Evolutionary conservation across 1,140 invertebrate species (phyloP).

Genomic region (Acromyrmex heyeri): DNA sequence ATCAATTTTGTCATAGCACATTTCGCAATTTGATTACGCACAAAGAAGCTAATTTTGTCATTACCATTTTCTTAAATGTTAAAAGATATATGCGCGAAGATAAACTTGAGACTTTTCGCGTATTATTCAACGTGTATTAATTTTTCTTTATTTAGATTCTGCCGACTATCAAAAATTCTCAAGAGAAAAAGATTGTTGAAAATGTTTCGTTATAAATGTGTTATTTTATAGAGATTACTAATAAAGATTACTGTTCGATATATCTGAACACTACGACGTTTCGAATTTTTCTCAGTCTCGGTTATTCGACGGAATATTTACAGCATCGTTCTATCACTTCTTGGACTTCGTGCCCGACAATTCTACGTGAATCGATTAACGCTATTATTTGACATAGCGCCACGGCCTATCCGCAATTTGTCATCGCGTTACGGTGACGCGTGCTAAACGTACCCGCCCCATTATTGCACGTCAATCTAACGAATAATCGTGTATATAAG

Average conservation of each 20-base stretch:
- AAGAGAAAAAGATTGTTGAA: not conserved
- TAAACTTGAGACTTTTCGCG: not conserved
- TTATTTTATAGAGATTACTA: not conserved
- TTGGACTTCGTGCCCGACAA: not conserved
- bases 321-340: slow-evolving; percentile 7
- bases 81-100: not conserved
- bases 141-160: not conserved
- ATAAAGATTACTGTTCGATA: not conserved
- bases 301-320: slow-evolving; percentile 17
- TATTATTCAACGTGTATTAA: not conserved
- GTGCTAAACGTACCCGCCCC: not conserved
- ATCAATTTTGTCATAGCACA: not conserved
- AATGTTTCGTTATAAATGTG: not conserved
- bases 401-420: slow-evolving; percentile 29
- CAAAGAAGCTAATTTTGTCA: slow-evolving; percentile 2
- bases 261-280: not conserved
- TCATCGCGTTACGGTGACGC: slow-evolving; percentile 33
- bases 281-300: not conserved
- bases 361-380: slow-evolving; percentile 29
- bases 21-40: not conserved
- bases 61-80: slow-evolving; percentile 13
- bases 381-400: slow-evolving; percentile 35
- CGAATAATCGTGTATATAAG: not conserved
- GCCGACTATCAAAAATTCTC: not conserved
- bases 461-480: slow-evolving; percentile 42